A percentile compares a stretch with the other conserved stretches of the same genome.
Evolutionary conservation across 2,888 invertebrate genomes (phyloP).

Genomic region (Elegia similella): DNA sequence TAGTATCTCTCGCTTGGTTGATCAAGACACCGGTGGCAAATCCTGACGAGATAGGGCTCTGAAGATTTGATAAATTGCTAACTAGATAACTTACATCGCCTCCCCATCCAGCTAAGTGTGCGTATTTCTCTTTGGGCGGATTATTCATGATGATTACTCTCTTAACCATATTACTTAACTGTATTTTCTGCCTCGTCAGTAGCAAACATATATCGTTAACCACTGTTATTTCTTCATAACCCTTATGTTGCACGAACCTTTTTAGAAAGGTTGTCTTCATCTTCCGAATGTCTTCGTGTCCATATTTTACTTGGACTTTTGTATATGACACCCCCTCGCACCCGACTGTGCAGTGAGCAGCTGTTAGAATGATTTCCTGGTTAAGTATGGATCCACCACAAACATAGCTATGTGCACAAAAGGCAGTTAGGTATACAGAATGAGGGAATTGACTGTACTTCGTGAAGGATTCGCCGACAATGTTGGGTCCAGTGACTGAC

Average conservation of each 20-base stretch:
- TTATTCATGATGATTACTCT: not conserved
- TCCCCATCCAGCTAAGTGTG: slow-evolving; percentile 38
- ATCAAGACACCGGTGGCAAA: too few relatives aligned
- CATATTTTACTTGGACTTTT: not conserved
- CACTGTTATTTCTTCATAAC: not conserved
- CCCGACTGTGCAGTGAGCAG: slow-evolving; percentile 39
- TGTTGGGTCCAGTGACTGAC: too few relatives aligned
- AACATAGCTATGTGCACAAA: not conserved
- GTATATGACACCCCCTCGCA: slow-evolving; percentile 15
- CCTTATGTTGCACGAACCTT: not conserved
- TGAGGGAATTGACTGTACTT: slow-evolving; percentile 18
- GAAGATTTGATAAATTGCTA: not conserved
- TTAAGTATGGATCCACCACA: slow-evolving; percentile 45
- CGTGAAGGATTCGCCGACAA: too few relatives aligned
- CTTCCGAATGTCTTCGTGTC: not conserved
- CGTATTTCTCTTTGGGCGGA: slow-evolving; percentile 12
- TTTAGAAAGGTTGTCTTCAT: slow-evolving; percentile 1
- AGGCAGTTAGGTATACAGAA: slow-evolving; percentile 28
- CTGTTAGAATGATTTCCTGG: slow-evolving; percentile 38
- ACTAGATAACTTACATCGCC: slow-evolving; percentile 29
- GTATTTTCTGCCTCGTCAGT: not conserved
- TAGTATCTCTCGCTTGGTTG: too few relatives aligned
- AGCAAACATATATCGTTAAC: slow-evolving; percentile 1
- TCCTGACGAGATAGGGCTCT: not conserved
- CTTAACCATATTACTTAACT: not conserved